phyloP scores from a whole-genome alignment of 2,797 vertebrate species.

The Eulemur mongoz region DNA sequence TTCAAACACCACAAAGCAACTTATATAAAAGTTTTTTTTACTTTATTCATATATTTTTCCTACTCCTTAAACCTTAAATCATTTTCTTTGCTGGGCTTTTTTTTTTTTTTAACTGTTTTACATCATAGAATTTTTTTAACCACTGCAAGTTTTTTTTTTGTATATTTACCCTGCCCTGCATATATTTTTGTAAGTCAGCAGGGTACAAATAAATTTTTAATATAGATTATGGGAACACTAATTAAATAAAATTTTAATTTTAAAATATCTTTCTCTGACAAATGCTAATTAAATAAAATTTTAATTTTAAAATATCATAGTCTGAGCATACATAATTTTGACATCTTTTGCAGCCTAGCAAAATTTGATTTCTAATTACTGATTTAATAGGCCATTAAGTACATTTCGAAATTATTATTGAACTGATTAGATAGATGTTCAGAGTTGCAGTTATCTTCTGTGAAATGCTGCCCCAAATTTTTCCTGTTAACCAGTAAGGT shows the following conservation, averaged over 20 bases:
- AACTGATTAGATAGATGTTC: constrained; percentile 72
- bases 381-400: constrained; percentile 80
- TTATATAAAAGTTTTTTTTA: constrained; percentile 53
- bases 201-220: constrained; percentile 72
- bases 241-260: constrained; percentile 81
- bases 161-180: constrained; percentile 15
- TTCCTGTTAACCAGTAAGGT: constrained; percentile 55
- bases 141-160: not conserved
- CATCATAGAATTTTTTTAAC: constrained; percentile 21
- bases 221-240: constrained; percentile 73
- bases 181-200: constrained; percentile 69
- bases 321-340: constrained; percentile 78
- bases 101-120: not conserved
- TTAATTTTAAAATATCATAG: constrained; percentile 78
- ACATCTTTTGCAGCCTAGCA: constrained; percentile 76
- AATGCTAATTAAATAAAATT: constrained; percentile 80
- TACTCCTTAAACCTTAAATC: constrained; percentile 39
- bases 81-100: constrained; percentile 7
- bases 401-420: constrained; percentile 81
- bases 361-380: constrained; percentile 81
- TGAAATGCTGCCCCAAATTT: constrained; percentile 64
- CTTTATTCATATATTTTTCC: constrained; percentile 52
- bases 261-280: constrained; percentile 73
- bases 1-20: constrained; percentile 61
- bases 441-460: constrained; percentile 57